Evolutionary conservation across 2,888 invertebrate species (phyloP).

Genomic region (Neria commutata): DNA sequence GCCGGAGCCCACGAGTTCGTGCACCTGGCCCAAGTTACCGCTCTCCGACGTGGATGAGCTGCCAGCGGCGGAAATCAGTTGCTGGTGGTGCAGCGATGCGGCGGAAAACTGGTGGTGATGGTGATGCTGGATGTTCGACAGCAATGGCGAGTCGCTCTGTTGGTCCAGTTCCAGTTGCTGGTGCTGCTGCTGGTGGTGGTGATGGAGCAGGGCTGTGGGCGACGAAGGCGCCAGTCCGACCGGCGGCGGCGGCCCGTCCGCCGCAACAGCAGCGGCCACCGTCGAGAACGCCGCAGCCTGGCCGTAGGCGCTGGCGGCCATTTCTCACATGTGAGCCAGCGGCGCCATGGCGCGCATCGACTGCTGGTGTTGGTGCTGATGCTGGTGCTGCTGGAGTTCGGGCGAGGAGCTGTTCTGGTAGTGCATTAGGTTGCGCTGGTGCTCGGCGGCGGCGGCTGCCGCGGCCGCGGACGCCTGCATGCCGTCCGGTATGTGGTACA

Average conservation of each 20-base stretch:
- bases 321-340: constrained; percentile 63
- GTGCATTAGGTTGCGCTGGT: constrained; percentile 60
- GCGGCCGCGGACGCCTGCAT: constrained; percentile 65
- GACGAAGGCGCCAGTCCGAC: constrained; percentile 21
- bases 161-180: constrained; percentile 14
- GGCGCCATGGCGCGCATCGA: constrained; percentile 62
- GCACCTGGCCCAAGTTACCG: constrained; percentile 9
- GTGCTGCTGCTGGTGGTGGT: constrained; percentile 35
- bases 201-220: constrained; percentile 29
- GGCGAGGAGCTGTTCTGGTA: constrained; percentile 61
- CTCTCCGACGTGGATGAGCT: neutral
- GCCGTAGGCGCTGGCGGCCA: constrained; percentile 61
- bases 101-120: constrained; percentile 24
- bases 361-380: constrained; percentile 59
- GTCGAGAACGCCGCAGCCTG: constrained; percentile 35
- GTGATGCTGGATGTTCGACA: constrained; percentile 16
- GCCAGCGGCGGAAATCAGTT: constrained; percentile 20
- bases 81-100: constrained; percentile 24
- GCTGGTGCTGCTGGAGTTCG: constrained; percentile 58
- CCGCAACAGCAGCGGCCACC: constrained; percentile 13
- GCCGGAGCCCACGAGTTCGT: constrained; percentile 13
- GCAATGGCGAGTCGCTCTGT: constrained; percentile 1
- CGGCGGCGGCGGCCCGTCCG: neutral
- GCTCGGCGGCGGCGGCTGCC: constrained; percentile 59
- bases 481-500: constrained; percentile 71